Evolutionary conservation across 2,888 invertebrate genomes (phyloP), one percentile per base, ranked within the genome.

Genomic region (Zhuqinia jingwanae): DNA sequence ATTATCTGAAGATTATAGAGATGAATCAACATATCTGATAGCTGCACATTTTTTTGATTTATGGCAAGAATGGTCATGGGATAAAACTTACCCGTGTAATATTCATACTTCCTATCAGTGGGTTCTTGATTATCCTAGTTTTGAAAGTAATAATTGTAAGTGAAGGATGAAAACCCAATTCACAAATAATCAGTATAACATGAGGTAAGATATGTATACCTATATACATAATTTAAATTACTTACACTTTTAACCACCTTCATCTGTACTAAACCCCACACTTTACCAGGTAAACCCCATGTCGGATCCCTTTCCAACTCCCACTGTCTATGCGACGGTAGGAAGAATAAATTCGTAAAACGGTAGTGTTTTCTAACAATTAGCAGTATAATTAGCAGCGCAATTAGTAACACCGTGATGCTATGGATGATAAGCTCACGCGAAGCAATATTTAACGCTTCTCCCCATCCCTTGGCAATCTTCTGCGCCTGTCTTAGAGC

Each of bases 221-320:
- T 63, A 8, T 15, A n/a, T 20, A 27, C 27, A 17, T 30, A 15
- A 45, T 17, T 13, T 45, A n/a, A 70, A 20, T 56, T 65, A 73
- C 75, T 82, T 79, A 87, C 87, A 13, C 60, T 73, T 75, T 83
- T 79, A n/a, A 80, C 80, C n/a, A 79, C 87, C 15, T 79, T 56
- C 2, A 76, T 30, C n/a, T 47, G 58, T 50, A 84, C 20, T 5
- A 84, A 27, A 13, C 53, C 75, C 84, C 84, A 87, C 53, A 87
- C 84, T 20, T 83, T 83, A 8, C 84, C 79, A 1, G 83, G 84
- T 27, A 87, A 63, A 15, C 87, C 87, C 68, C 63, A 84, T 0
- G 84, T 84, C 0, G 87, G 87, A 79, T 87, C 80, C n/a, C 27
- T 58, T 27, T 87, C 87, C 11, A 65, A 3, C 36, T 87, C 77